Conservation (phyloP, 2,113 vertebrate species). For the Picathartes gymnocephalus region DNA sequence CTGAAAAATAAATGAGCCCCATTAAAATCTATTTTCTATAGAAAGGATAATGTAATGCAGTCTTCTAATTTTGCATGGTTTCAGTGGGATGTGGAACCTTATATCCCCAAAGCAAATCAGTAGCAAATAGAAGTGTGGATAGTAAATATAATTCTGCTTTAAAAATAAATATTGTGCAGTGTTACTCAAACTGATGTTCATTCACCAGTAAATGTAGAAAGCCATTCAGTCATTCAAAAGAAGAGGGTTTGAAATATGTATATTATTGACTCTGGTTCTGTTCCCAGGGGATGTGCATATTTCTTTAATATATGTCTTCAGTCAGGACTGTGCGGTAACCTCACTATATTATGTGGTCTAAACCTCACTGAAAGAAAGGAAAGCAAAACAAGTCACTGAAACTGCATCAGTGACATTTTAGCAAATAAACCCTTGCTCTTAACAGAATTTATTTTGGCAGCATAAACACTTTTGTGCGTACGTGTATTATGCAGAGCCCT, state of each 20-base stretch:
- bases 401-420: constrained; percentile 70
- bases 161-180: constrained; percentile 32
- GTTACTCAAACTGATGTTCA: constrained; percentile 12
- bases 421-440: constrained; percentile 74
- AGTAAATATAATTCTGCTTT: constrained; percentile 31
- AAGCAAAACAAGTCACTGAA: constrained; percentile 65
- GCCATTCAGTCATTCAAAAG: constrained; percentile 3
- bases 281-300: constrained; percentile 58
- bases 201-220: constrained; percentile 20
- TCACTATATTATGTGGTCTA: constrained; percentile 55
- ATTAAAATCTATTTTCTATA: neutral
- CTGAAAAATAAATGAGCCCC: neutral
- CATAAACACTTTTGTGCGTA: constrained; percentile 71
- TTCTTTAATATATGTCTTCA: constrained; percentile 73
- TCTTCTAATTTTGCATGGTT: neutral
- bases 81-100: neutral
- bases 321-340: constrained; percentile 57
- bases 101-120: neutral
- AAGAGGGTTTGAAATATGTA: constrained; percentile 49
- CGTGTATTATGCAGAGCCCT: constrained; percentile 66
- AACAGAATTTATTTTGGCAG: constrained; percentile 75
- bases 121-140: neutral
- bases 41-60: neutral
- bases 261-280: constrained; percentile 57
- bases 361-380: constrained; percentile 61